phyloP scores from a whole-genome alignment of 2,797 vertebrate genomes.

The Vespertilio murinus region DNA sequence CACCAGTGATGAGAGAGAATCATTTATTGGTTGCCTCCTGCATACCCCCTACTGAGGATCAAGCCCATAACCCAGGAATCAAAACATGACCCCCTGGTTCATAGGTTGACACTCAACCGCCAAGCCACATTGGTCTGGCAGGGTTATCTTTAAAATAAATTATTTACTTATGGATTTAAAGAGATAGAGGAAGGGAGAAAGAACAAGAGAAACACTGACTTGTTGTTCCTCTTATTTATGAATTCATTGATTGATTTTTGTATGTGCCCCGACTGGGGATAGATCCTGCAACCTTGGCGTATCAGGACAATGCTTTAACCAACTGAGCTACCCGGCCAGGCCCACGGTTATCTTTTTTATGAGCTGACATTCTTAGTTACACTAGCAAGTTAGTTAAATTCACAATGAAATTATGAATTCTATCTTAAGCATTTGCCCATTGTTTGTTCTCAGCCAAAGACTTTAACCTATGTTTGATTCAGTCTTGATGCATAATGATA shows the following conservation, averaged over 20 bases:
- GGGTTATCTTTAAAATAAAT: no score
- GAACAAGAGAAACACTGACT: background rate
- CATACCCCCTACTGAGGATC: no score
- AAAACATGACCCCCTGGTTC: no score
- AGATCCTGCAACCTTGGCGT: background rate
- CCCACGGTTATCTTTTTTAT: background rate
- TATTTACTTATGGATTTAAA: no score
- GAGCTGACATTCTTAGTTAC: background rate
- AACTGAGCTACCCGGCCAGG: background rate
- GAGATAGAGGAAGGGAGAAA: no score
- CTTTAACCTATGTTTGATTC: background rate
- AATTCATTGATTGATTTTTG: background rate
- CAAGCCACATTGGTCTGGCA: no score
- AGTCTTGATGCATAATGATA: background rate
- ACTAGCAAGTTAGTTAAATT: background rate
- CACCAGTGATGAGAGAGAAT: background rate
- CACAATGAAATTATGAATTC: constrained; percentile 31
- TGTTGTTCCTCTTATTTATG: background rate
- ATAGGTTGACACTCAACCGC: no score
- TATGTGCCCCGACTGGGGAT: background rate
- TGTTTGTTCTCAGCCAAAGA: constrained; percentile 5
- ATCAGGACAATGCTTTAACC: background rate
- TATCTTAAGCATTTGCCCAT: constrained; percentile 17
- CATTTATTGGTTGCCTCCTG: no score
- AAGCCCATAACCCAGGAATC: no score